Base-by-base conservation (phyloP, 2,888 invertebrate species). In the Callyntrura sp. region DNA sequence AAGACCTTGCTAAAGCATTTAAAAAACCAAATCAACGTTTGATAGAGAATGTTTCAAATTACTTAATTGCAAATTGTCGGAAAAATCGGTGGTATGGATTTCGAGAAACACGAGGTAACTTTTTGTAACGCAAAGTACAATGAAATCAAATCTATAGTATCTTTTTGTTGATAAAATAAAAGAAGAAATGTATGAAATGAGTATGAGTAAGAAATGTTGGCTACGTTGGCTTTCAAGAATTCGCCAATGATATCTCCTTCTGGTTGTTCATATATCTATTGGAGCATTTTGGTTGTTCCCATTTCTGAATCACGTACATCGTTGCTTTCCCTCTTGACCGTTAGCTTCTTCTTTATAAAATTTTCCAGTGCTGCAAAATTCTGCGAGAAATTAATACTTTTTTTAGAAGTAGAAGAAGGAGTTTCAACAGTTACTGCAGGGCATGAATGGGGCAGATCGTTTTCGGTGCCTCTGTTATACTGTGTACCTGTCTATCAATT, bases 181-280 rank as follows among this genome's bases (percentile, higher is more conserved):
- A n/a, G n/a, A n/a, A n/a, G n/a, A n/a, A n/a, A n/a, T n/a, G n/a
- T n/a, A n/a, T n/a, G n/a, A n/a, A n/a, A n/a, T n/a, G n/a, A n/a
- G n/a, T n/a, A n/a, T n/a, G n/a, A n/a, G n/a, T n/a, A n/a, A n/a
- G n/a, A n/a, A n/a, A n/a, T n/a, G n/a, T n/a, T n/a, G n/a, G n/a
- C n/a, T n/a, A n/a, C 92, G 23, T 90, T 90, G 2, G 48, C 81
- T 43, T 90, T 90, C 17, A 92, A 51, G 76, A 86, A 90, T 48
- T 91, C 85, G 14, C 88, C 92, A 9, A 92, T 57, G 73, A 90
- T 92, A 20, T 90, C 83, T 5, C 90, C 91, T 55, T 91, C 73
- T 14, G 87, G 85, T 5, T 91, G 51, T 20, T 90, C 82, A 45
- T 85, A 35, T 12, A 92, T 60, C 76, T 65, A 81, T 14, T 82